Evolutionary conservation across 2,113 vertebrate species (phyloP).

Genomic region (Heterocephalus glaber): DNA sequence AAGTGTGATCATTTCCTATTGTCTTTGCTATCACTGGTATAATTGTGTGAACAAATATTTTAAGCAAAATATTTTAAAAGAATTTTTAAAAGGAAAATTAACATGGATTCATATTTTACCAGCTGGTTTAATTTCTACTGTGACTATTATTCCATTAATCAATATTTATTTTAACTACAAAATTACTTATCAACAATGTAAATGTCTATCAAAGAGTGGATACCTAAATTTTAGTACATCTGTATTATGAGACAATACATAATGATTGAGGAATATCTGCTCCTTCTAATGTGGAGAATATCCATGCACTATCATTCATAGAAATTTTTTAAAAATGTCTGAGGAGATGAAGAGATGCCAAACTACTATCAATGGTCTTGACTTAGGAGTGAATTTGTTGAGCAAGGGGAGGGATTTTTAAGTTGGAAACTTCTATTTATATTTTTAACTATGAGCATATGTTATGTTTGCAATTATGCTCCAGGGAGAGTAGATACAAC

Average conservation of each 20-base stretch:
- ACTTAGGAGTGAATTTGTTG: not conserved
- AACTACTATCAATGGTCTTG: not conserved
- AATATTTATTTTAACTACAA: not conserved
- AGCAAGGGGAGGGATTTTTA: not conserved
- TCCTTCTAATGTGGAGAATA: not conserved
- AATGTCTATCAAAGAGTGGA: slow-evolving; percentile 15
- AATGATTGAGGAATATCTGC: not conserved
- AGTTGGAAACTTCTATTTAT: slow-evolving; percentile 22
- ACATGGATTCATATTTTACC: not conserved
- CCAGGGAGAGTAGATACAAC: not conserved
- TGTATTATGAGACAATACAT: not conserved
- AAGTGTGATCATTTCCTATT: not conserved
- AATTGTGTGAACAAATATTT: slow-evolving; percentile 23
- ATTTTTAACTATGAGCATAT: not conserved
- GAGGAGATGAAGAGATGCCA: not conserved
- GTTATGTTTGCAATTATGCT: not conserved
- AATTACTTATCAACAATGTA: slow-evolving; percentile 5
- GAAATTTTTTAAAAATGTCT: not conserved
- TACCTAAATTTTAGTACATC: not conserved
- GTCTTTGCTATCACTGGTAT: not conserved
- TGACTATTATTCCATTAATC: not conserved
- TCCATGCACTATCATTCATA: not conserved
- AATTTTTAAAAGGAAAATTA: slow-evolving; percentile 27
- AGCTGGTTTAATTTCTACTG: not conserved
- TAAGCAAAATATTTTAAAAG: slow-evolving; percentile 28